Percentiles rank a stretch among this genome's conserved stretches.
Conservation (phyloP, 2,113 vertebrate species). For the Hoplias malabaricus region DNA sequence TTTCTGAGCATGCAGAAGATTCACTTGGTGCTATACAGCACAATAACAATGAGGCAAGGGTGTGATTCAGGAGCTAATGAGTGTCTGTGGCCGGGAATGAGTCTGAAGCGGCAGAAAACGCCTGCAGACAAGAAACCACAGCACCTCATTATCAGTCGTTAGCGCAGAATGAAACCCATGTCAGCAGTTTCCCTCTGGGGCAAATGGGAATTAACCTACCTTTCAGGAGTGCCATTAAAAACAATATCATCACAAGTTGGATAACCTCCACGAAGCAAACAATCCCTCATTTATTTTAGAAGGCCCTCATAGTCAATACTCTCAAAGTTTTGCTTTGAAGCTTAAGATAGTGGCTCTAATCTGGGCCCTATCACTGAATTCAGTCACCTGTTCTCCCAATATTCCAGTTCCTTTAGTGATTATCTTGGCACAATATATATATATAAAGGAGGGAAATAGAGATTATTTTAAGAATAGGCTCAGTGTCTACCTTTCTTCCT, state of each 20-base stretch:
- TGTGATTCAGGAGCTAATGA: constrained; percentile 37
- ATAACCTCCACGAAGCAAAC: background rate
- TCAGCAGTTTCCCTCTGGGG: constrained; percentile 7
- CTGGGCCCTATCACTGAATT: background rate
- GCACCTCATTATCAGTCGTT: constrained; percentile 28
- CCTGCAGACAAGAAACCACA: constrained; percentile 31
- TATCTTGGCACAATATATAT: background rate
- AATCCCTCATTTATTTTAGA: background rate
- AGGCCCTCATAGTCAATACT: background rate
- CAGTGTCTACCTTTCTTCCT: background rate
- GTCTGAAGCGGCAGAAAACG: background rate
- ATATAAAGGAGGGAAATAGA: too few species aligned
- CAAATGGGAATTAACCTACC: constrained; percentile 6
- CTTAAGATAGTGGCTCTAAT: background rate
- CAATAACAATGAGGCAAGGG: constrained; percentile 26
- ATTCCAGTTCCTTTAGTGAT: constrained; percentile 14
- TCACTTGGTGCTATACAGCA: constrained; percentile 14
- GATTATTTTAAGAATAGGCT: constrained; percentile 3
- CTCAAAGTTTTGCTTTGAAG: background rate
- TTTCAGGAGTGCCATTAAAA: constrained; percentile 15
- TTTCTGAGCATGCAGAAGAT: background rate
- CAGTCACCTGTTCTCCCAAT: background rate
- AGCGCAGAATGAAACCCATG: constrained; percentile 21
- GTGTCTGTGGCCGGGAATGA: constrained; percentile 14
- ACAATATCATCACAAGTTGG: background rate